These are phyloP conservation scores for Sclerurus mexicanus DNA, from an alignment of 2,113 vertebrate genomes.

Conservation along the genomic window DNA sequence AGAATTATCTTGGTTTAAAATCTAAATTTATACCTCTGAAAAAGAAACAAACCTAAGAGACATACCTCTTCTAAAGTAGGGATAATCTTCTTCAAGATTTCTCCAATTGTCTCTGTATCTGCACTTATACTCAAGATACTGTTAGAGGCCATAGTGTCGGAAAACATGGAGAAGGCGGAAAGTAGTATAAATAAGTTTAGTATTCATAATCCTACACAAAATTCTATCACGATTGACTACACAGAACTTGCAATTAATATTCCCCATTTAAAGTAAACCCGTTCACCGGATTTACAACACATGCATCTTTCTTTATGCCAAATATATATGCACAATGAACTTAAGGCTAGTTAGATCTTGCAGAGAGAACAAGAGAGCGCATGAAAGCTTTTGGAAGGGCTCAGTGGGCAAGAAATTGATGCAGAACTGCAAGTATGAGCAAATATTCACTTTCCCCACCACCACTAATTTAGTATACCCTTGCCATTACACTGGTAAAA, in stretches of 20 bases:
- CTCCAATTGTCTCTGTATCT: constrained; percentile 94
- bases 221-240: constrained; percentile 29
- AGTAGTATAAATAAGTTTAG: constrained; percentile 58
- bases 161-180: constrained; percentile 74
- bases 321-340: constrained; percentile 73
- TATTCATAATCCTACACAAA: constrained; percentile 33
- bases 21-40: not conserved
- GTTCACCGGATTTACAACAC: constrained; percentile 71
- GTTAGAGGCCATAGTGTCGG: constrained; percentile 73
- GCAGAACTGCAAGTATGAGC: constrained; percentile 76
- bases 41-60: not conserved
- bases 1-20: not conserved
- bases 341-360: constrained; percentile 72
- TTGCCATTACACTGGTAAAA: constrained; percentile 78
- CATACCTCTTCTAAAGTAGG: constrained; percentile 96
- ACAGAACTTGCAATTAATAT: constrained; percentile 67
- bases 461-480: constrained; percentile 80
- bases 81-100: constrained; percentile 98
- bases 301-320: constrained; percentile 80
- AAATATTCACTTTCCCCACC: constrained; percentile 79
- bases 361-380: constrained; percentile 63
- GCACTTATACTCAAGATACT: constrained; percentile 99
- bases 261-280: constrained; percentile 73
- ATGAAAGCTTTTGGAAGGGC: constrained; percentile 76
- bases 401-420: constrained; percentile 77